Conservation (phyloP, 2,888 invertebrate species). For the Marronus borbonicus region DNA sequence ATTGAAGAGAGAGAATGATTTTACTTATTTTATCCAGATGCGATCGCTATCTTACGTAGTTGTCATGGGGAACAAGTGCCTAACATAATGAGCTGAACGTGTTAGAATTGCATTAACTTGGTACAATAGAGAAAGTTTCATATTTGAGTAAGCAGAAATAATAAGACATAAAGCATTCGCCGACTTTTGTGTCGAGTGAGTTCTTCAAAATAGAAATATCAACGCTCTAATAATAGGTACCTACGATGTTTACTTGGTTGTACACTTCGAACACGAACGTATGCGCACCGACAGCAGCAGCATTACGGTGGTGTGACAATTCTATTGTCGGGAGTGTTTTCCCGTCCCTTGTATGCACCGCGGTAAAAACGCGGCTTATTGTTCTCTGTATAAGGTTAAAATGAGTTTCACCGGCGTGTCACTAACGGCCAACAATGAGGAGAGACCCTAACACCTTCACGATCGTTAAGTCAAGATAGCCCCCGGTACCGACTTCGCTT, state of each 20-base stretch:
- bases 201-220: slow-evolving; percentile 14
- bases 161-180: slow-evolving; percentile 6
- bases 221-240: neutral
- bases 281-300: slow-evolving; percentile 7
- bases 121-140: slow-evolving; percentile 15
- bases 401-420: slow-evolving; percentile 47
- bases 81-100: no score
- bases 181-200: neutral
- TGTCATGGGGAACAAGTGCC: no score
- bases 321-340: slow-evolving; percentile 28
- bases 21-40: no score
- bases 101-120: neutral
- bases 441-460: slow-evolving; percentile 58
- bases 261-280: slow-evolving; percentile 16
- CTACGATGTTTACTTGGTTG: slow-evolving; percentile 7
- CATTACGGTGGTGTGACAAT: slow-evolving; percentile 28
- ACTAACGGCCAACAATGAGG: slow-evolving; percentile 43
- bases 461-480: slow-evolving; percentile 61
- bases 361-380: slow-evolving; percentile 45
- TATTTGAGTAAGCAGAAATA: slow-evolving; percentile 14
- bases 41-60: no score
- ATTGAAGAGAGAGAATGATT: no score
- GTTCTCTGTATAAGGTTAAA: slow-evolving; percentile 51
- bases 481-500: slow-evolving; percentile 62
- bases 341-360: slow-evolving; percentile 11